Base-by-base conservation (phyloP, 1,140 invertebrate genomes). In the Hyles euphorbiae region DNA sequence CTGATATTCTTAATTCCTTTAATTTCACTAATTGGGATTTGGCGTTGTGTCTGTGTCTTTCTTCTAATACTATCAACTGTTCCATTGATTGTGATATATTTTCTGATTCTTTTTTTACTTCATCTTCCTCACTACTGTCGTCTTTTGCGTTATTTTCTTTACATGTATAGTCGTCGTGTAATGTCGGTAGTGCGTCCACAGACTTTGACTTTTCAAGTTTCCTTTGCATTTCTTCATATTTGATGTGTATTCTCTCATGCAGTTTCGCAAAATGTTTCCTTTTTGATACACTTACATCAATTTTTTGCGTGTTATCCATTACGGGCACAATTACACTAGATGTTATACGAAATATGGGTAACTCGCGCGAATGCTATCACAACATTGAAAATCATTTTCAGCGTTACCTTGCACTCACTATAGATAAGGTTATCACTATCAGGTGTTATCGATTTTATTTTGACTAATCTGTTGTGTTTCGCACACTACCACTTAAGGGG, bases 201-300 rank as follows among this genome's bases (percentile, higher is more conserved):
- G 83, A 84, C 71, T 74, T 81, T 0, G 83, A 85, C 58, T 83
- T 87, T 54, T 84, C 79, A 22, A 88, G 50, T 67, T 70, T 84
- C 47, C 57, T 77, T 62, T 84, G 80, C 78, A 88, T 85, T 70
- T 85, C 74, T 54, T 72, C 68, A 61, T 84, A 87, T 69, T 87
- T 88, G 34, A 65, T 75, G 68, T 82, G 80, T 50, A 88, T 78
- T 63, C 61, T 76, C 58, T 81, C 74, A 56, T 88, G 78, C 12
- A 88, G 54, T 53, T 72, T 85, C 0, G 74, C 60, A 46, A 88
- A 82, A 51, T 81, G 81, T 60, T 56, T 76, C 53, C 68, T 70
- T 34, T 60, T 57, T 10, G 69, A 47, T 32, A 55, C 53, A 48
- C 66, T 61, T 34, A 51, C 34, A 49, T 65, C 52, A 34, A 46